Conservation (phyloP, 2,113 vertebrate genomes). For the Xyrauchen texanus region DNA sequence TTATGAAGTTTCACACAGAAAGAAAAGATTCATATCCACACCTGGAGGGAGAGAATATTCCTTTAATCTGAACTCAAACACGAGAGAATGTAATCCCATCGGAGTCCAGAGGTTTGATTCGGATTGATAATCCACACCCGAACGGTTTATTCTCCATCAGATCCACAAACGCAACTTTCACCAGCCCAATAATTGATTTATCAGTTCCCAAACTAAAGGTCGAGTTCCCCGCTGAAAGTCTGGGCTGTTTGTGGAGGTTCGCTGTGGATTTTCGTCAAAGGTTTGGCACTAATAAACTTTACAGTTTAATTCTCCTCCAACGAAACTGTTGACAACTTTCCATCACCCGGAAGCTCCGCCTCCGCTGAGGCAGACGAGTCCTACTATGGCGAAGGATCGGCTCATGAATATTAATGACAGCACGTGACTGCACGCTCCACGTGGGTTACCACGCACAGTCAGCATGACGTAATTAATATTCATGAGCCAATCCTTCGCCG, state of each 20-base stretch:
- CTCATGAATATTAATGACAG: neutral
- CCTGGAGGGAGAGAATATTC: neutral
- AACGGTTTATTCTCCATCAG: conserved; percentile 3
- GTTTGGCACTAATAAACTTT: neutral
- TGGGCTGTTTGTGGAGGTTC: neutral
- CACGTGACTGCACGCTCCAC: neutral
- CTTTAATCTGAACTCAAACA: neutral
- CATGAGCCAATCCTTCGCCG: no score
- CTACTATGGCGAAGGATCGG: neutral
- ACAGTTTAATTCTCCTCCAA: conserved; percentile 34
- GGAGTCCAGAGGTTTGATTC: neutral
- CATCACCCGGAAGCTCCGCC: conserved; percentile 46
- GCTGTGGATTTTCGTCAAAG: no score
- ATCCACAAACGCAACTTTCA: neutral
- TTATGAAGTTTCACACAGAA: conserved; percentile 1
- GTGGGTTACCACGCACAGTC: no score
- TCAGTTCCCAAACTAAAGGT: no score
- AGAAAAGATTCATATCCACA: neutral
- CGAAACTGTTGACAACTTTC: conserved; percentile 50
- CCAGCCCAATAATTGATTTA: neutral
- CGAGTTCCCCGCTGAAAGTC: neutral
- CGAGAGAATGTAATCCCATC: neutral
- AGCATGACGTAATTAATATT: no score
- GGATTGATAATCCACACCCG: conserved; percentile 6
- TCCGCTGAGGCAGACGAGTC: neutral